Evolutionary conservation across 1,140 invertebrate species (phyloP).

Genomic region (Ceratitis capitata): DNA sequence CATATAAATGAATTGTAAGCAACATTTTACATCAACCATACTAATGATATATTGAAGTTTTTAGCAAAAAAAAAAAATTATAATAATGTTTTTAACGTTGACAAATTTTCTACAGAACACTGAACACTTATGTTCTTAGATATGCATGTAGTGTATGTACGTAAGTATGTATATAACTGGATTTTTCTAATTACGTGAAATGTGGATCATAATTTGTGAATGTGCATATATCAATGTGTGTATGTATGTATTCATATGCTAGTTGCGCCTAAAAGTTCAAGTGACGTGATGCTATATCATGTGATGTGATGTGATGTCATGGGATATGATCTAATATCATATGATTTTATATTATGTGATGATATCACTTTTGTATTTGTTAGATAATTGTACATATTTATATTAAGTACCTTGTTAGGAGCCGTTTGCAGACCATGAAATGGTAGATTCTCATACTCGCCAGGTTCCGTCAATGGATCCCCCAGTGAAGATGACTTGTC

Average conservation of each 20-base stretch:
- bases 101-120: neutral
- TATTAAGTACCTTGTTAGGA: constrained; percentile 82
- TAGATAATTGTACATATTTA: neutral
- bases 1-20: neutral
- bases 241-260: neutral
- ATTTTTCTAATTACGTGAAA: neutral
- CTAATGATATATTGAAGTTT: constrained; percentile 1
- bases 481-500: constrained; percentile 65
- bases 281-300: neutral
- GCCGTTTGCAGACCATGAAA: constrained; percentile 91
- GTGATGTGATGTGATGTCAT: neutral
- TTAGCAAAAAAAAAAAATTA: neutral
- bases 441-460: constrained; percentile 92
- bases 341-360: neutral
- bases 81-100: neutral
- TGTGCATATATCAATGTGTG: neutral
- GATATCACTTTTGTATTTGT: neutral
- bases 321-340: neutral
- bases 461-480: constrained; percentile 68
- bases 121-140: neutral
- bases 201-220: neutral
- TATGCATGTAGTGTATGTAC: neutral
- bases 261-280: neutral
- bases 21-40: neutral
- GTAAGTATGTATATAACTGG: neutral